These are phyloP conservation scores for Lepidurus apus DNA, from an alignment of 1,140 invertebrate genomes.

Conservation along the genomic window DNA sequence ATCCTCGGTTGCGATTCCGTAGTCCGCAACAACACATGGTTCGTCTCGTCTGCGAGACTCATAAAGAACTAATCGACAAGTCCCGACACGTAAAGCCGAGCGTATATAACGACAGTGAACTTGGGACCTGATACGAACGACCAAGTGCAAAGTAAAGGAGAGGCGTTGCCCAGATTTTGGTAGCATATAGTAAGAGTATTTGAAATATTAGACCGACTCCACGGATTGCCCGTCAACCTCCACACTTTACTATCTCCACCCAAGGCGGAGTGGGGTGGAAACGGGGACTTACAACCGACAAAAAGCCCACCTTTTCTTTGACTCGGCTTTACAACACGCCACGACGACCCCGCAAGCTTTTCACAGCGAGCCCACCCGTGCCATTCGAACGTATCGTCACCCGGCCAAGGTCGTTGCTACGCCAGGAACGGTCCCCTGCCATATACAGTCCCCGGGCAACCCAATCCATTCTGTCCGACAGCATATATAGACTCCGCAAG, in stretches of 20 bases:
- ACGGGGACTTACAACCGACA: neutral
- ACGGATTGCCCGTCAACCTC: neutral
- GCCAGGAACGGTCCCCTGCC: neutral
- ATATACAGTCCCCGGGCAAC: neutral
- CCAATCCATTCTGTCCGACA: neutral
- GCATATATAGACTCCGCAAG: too few species aligned
- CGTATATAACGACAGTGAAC: too few species aligned
- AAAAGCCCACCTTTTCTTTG: neutral
- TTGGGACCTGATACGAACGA: too few species aligned
- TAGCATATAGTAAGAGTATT: neutral
- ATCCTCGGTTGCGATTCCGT: neutral
- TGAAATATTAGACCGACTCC: neutral
- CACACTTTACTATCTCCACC: neutral
- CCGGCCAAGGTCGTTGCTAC: neutral
- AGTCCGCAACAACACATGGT: too few species aligned
- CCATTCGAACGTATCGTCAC: neutral
- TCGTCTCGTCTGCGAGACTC: too few species aligned
- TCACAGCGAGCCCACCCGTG: conserved; percentile 11
- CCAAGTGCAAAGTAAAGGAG: neutral
- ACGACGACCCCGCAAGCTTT: neutral
- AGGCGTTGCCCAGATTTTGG: neutral
- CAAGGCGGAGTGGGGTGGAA: neutral
- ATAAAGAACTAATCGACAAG: too few species aligned
- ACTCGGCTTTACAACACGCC: neutral
- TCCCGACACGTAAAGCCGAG: too few species aligned